These are phyloP conservation scores for Myathropa florea DNA, from an alignment of 2,888 invertebrate species.

Conservation along the genomic window DNA sequence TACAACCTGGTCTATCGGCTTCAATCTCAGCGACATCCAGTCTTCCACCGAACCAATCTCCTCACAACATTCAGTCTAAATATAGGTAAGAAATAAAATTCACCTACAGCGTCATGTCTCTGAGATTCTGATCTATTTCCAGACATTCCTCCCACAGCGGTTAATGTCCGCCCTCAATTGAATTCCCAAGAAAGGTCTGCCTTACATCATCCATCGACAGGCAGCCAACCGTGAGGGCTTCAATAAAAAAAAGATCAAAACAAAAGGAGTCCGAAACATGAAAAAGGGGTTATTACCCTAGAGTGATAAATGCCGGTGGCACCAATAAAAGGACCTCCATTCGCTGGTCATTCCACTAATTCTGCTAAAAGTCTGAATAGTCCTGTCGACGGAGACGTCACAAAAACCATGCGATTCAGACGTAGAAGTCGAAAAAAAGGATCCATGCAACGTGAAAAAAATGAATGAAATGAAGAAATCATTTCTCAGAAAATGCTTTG, in stretches of 20 bases:
- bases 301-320: background rate
- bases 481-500: slow-evolving; percentile 21
- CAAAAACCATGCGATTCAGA: background rate
- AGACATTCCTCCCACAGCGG: background rate
- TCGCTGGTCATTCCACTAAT: slow-evolving; percentile 5
- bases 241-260: background rate
- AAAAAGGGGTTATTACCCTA: background rate
- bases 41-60: no score
- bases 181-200: background rate
- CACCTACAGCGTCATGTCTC: background rate
- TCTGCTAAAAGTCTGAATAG: background rate
- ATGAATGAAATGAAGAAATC: background rate
- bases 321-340: background rate
- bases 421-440: background rate
- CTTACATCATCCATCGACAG: background rate
- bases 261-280: background rate
- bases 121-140: background rate
- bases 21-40: no score
- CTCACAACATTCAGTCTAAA: background rate
- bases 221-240: background rate
- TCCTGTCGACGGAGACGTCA: background rate
- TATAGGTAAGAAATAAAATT: background rate
- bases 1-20: no score
- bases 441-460: background rate
- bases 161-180: background rate